Percentiles rank a stretch among this genome's conserved stretches.
These are phyloP conservation scores for Equus quagga DNA, from an alignment of 2,113 vertebrate genomes.

Conservation along the genomic window DNA sequence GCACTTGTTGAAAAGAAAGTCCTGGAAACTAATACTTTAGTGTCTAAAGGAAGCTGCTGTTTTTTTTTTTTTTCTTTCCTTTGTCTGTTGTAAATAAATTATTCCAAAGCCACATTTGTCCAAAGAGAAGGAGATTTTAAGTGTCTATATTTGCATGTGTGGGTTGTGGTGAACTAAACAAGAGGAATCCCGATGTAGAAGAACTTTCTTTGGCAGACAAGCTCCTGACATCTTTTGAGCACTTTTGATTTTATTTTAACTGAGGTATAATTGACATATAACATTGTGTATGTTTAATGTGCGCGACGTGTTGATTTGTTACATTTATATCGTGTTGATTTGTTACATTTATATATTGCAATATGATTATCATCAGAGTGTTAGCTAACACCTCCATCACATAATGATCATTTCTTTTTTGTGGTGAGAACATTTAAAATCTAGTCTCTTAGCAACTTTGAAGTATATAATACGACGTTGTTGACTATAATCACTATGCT, in stretches of 20 bases:
- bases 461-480: background rate
- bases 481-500: background rate
- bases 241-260: conserved; percentile 23
- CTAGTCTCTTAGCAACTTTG: background rate
- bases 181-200: background rate
- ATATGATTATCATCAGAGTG: background rate
- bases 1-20: background rate
- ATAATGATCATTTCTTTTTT: background rate
- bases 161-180: background rate
- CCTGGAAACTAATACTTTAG: background rate
- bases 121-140: background rate
- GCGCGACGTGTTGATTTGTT: background rate
- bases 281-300: background rate
- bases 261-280: background rate
- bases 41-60: background rate
- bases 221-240: background rate
- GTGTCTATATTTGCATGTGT: background rate
- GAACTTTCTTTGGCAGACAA: background rate
- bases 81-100: background rate
- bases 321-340: background rate
- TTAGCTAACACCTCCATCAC: background rate
- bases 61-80: background rate
- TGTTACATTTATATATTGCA: background rate
- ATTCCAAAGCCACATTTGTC: background rate
- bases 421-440: background rate